phyloP scores from a whole-genome alignment of 2,797 vertebrate species.

The Protosalanx chinensis region DNA sequence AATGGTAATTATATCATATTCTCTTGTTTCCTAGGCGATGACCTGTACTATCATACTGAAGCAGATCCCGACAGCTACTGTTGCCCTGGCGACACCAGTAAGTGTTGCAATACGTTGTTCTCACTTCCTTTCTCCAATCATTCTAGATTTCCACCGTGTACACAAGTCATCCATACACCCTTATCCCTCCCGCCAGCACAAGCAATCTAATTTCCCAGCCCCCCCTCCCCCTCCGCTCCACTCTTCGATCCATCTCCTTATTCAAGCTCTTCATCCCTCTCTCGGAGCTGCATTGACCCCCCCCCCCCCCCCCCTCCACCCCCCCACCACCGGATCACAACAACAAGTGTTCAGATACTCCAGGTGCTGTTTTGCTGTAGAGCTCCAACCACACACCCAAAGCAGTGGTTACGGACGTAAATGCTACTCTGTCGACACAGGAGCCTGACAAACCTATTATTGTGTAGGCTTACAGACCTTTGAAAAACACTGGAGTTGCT shows the following conservation, averaged over 20 bases:
- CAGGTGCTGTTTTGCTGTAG: neutral
- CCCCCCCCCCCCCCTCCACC: neutral
- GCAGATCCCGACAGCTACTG: constrained; percentile 72
- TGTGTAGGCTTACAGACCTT: neutral
- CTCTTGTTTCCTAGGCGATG: constrained; percentile 66
- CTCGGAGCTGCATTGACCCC: too few relatives aligned
- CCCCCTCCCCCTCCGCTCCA: neutral
- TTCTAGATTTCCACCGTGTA: too few relatives aligned
- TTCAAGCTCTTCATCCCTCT: too few relatives aligned
- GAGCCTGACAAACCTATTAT: neutral
- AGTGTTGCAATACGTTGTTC: neutral
- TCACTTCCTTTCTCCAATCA: neutral
- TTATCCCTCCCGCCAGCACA: too few relatives aligned
- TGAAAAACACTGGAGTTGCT: neutral
- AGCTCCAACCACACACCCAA: neutral
- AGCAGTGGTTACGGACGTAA: constrained; percentile 3
- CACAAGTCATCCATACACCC: too few relatives aligned
- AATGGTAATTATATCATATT: neutral
- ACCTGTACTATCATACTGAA: constrained; percentile 77
- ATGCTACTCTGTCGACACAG: neutral
- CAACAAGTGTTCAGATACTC: neutral
- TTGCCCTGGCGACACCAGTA: constrained; percentile 63
- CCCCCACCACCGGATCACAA: neutral
- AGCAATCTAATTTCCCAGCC: too few relatives aligned
- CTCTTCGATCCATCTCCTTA: neutral